phyloP scores from a whole-genome alignment of 2,888 invertebrate species.

The Nephrotoma flavescens region DNA sequence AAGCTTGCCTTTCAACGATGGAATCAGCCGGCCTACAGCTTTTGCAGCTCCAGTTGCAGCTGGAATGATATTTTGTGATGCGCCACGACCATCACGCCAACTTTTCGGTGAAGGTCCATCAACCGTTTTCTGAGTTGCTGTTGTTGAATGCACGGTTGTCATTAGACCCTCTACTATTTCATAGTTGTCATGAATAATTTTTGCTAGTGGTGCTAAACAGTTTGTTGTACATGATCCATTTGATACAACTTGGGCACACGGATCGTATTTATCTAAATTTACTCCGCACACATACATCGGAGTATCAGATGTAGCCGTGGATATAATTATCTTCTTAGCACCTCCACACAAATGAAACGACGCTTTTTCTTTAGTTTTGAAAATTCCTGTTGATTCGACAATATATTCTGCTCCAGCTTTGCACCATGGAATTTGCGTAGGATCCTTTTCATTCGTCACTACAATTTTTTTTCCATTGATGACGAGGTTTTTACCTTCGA shows the following conservation, averaged over 20 bases:
- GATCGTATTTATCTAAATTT: constrained; percentile 78
- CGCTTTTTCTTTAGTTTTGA: constrained; percentile 88
- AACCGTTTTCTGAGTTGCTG: constrained; percentile 95
- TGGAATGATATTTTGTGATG: constrained; percentile 97
- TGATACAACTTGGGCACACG: constrained; percentile 67
- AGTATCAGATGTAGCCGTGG: constrained; percentile 95
- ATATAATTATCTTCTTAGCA: constrained; percentile 93
- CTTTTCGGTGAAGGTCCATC: constrained; percentile 82
- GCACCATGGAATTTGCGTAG: constrained; percentile 77
- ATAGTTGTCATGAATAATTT: constrained; percentile 92
- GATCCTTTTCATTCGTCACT: constrained; percentile 74
- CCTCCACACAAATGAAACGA: constrained; percentile 77
- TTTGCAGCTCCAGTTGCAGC: constrained; percentile 98
- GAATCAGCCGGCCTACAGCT: constrained; percentile 98
- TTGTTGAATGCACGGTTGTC: constrained; percentile 96
- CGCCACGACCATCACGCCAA: constrained; percentile 99
- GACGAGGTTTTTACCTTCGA: constrained; percentile 59
- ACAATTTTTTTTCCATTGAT: constrained; percentile 77
- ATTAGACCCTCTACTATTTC: constrained; percentile 88
- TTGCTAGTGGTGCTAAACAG: constrained; percentile 93
- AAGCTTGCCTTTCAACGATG: constrained; percentile 89
- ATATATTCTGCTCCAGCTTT: constrained; percentile 89
- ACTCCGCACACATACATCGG: constrained; percentile 98
- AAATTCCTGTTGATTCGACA: constrained; percentile 97
- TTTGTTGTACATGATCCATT: constrained; percentile 99